Percentiles rank a stretch among this genome's conserved stretches.
phyloP scores from a whole-genome alignment of 1,140 invertebrate species.

The Polypedilum pembai region DNA sequence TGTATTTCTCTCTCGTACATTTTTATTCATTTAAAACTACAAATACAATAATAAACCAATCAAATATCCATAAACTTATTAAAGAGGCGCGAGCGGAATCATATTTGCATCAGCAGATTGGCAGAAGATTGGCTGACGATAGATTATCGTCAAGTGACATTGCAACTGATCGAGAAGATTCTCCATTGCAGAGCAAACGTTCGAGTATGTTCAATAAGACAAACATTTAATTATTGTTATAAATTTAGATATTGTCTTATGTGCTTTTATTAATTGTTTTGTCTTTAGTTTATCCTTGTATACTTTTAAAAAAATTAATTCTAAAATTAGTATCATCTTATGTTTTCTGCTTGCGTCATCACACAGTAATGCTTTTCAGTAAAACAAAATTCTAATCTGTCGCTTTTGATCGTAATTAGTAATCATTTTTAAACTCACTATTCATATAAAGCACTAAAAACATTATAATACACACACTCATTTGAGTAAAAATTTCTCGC shows the following conservation, averaged over 20 bases:
- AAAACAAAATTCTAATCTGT: neutral
- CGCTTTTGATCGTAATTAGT: too few relatives aligned
- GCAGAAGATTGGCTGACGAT: conserved; percentile 54
- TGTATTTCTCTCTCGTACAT: too few relatives aligned
- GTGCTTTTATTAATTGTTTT: neutral
- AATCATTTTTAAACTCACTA: too few relatives aligned
- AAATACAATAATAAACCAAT: neutral
- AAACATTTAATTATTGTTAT: neutral
- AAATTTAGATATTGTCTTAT: neutral
- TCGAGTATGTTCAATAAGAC: conserved; percentile 57
- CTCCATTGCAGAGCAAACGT: conserved; percentile 67
- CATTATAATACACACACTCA: neutral
- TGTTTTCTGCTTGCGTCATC: neutral
- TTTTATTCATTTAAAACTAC: neutral
- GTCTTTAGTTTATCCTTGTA: neutral
- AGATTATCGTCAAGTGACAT: conserved; percentile 50
- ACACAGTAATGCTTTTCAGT: neutral
- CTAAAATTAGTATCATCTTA: neutral
- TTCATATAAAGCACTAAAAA: neutral
- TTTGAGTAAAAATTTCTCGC: neutral
- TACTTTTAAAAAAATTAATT: neutral
- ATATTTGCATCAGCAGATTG: conserved; percentile 39
- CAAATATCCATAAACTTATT: conserved; percentile 1
- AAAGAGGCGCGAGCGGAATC: neutral
- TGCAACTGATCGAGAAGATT: conserved; percentile 62